Evolutionary conservation across 2,113 vertebrate species (phyloP), one percentile per base, ranked within the genome.

Genomic region (Ictidomys tridecemlineatus): DNA sequence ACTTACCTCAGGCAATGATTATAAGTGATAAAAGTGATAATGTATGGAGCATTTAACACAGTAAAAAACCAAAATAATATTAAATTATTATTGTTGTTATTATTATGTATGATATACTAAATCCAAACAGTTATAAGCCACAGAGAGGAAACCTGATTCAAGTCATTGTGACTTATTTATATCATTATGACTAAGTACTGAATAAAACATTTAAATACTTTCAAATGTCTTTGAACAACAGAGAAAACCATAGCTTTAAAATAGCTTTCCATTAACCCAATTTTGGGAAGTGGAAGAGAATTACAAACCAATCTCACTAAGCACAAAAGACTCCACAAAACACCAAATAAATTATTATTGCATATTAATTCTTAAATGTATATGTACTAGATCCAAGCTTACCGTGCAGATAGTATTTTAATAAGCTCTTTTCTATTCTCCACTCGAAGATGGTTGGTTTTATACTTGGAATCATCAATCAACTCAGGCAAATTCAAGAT

Each of bases 361-460:
- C 18, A 61, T 78, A 85, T 58, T 84, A 73, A 79, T 94, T 84
- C 37, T 85, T 84, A 84, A 90, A n/a, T 77, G n/a, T 76, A 45
- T 48, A 72, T n/a, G 30, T 48, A 90, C 82, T 79, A 89, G 90
- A 97, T 98, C 2, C n/a, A 92, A 91, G 39, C 96, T 97, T 98
- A 99, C 99, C 99, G 98, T 74, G 98, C 80, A 72, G 99, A 99
- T 34, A 99, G 96, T 61, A 98, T 97, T 80, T 98, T 97, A 97
- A 99, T 98, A 95, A 99, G 99, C 45, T 99, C 98, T 96, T 98
- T 98, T 90, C 99, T 99, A 98, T 99, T 99, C 86, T 99, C 98
- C 72, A 99, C 99, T 96, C 99, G 98, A 93, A 99, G 99, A 28
- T 97, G 97, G 98, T 99, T 99, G 93, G 98, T 99, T 98, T 98